Percentiles rank a stretch among this genome's conserved stretches.
Evolutionary conservation across 1,140 invertebrate genomes (phyloP).

Genomic region (Helicoverpa zea): DNA sequence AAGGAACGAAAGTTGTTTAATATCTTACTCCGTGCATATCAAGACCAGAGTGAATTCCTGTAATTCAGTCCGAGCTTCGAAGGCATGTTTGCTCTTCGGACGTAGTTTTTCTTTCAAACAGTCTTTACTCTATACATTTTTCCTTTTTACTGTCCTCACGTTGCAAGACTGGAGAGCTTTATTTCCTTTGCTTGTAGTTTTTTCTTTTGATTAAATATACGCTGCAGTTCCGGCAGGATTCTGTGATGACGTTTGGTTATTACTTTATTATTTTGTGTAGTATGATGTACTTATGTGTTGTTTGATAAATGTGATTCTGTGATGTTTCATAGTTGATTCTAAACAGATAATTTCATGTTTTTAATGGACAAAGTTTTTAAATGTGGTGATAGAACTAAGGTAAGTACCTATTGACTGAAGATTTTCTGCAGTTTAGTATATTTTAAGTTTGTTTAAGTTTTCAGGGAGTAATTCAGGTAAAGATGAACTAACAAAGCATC

Average conservation of each 20-base stretch:
- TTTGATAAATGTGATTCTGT: no score
- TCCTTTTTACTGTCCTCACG: slow-evolving; percentile 12
- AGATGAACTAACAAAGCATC: no score
- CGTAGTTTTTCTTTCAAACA: slow-evolving; percentile 6
- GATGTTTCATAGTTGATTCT: no score
- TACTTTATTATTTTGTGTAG: background rate
- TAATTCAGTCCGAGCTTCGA: slow-evolving; percentile 1
- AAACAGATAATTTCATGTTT: no score
- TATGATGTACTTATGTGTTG: no score
- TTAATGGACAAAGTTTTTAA: no score
- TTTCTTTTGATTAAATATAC: slow-evolving; percentile 39
- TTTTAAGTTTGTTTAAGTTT: no score
- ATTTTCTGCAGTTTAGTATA: no score
- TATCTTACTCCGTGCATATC: background rate
- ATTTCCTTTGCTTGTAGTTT: slow-evolving; percentile 20
- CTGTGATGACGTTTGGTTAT: background rate
- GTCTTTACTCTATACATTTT: slow-evolving; percentile 2
- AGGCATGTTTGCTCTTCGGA: slow-evolving; percentile 7
- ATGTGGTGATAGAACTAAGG: no score
- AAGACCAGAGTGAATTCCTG: background rate
- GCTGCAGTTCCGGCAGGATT: background rate
- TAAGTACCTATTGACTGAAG: no score
- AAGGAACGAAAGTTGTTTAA: background rate
- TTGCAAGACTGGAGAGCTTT: slow-evolving; percentile 16
- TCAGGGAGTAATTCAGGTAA: no score